Evolutionary conservation across 2,888 invertebrate species (phyloP).

Genomic region (Ectemnius lituratus): DNA sequence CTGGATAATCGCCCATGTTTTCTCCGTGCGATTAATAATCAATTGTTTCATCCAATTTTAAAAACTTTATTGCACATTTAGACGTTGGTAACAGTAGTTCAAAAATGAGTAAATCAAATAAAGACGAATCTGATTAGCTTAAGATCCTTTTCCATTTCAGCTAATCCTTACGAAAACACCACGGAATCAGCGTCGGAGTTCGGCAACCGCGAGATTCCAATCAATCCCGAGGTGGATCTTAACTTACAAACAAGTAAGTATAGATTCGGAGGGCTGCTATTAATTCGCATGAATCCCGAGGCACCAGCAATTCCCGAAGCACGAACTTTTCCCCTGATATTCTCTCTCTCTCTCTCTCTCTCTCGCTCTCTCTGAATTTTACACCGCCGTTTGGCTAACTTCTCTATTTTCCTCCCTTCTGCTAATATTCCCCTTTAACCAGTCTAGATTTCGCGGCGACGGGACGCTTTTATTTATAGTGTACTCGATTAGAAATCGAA

Average conservation of each 20-base stretch:
- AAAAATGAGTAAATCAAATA: not conserved
- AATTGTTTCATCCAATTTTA: too few species aligned
- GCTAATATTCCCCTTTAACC: too few species aligned
- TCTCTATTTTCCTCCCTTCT: too few species aligned
- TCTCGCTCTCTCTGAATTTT: too few species aligned
- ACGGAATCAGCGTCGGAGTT: slow-evolving; percentile 79
- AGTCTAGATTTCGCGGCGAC: not conserved
- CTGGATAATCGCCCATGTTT: too few species aligned
- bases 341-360: too few species aligned
- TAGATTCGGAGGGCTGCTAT: slow-evolving; percentile 25
- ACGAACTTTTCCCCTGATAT: slow-evolving; percentile 37
- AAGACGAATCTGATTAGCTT: slow-evolving; percentile 27
- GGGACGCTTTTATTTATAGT: slow-evolving; percentile 10
- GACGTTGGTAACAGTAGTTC: too few species aligned
- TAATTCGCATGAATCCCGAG: slow-evolving; percentile 59
- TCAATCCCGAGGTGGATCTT: slow-evolving; percentile 80
- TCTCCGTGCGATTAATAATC: too few species aligned
- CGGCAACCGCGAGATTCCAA: slow-evolving; percentile 79
- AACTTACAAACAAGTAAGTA: slow-evolving; percentile 81
- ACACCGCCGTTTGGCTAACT: too few species aligned
- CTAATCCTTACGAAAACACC: slow-evolving; percentile 77
- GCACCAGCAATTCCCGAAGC: slow-evolving; percentile 49
- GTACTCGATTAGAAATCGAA: too few species aligned
- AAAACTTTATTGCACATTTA: too few species aligned
- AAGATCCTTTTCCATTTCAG: slow-evolving; percentile 38